phyloP scores from a whole-genome alignment of 1,140 invertebrate species.

The Ips typographus region DNA sequence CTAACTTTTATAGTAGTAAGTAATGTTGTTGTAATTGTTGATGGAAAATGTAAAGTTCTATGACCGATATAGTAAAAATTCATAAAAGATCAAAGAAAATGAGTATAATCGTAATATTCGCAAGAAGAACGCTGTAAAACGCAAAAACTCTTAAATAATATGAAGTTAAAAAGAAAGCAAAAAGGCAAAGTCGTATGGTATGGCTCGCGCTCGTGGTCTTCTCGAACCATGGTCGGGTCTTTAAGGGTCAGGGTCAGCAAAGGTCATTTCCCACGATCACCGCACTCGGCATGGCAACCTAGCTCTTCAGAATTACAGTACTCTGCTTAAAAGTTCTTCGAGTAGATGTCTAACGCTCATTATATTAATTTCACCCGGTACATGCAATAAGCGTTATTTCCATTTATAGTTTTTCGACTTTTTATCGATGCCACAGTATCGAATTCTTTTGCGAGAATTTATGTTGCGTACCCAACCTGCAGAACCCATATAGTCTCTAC shows the following conservation, averaged over 20 bases:
- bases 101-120: no score
- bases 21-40: no score
- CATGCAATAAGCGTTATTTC: conserved; percentile 16
- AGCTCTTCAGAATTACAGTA: conserved; percentile 47
- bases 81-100: no score
- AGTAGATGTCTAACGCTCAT: conserved; percentile 30
- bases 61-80: no score
- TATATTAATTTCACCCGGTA: conserved; percentile 28
- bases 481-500: no score
- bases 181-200: conserved; percentile 32
- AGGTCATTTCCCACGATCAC: conserved; percentile 54
- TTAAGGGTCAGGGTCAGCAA: conserved; percentile 53
- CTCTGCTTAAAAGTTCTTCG: conserved; percentile 35
- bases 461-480: no score
- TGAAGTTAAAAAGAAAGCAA: conserved; percentile 18
- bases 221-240: conserved; percentile 39
- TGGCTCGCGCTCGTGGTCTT: conserved; percentile 32
- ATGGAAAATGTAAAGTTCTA: no score
- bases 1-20: no score
- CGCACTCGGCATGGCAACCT: conserved; percentile 49
- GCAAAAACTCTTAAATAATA: conserved; percentile 24
- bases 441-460: no score
- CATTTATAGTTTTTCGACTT: neutral
- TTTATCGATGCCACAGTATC: neutral
- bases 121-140: conserved; percentile 11